Percentiles rank a stretch among this genome's conserved stretches.
Conservation (phyloP, 2,888 invertebrate genomes). For the Machimus rusticus region DNA sequence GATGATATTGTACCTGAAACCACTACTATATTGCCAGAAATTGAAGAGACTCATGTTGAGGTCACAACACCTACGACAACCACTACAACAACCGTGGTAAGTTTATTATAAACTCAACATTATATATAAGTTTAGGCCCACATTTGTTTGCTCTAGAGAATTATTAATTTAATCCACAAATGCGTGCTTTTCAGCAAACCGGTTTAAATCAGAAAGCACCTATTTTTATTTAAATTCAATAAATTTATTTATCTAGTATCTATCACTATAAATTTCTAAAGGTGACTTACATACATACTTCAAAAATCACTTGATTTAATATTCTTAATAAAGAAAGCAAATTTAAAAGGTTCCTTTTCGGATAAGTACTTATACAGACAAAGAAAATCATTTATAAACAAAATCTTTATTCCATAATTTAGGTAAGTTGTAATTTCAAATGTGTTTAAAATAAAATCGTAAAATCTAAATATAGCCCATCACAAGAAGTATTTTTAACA, state of each 20-base stretch:
- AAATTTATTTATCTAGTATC: no score
- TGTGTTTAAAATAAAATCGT: neutral
- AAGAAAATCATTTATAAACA: neutral
- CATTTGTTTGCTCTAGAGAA: no score
- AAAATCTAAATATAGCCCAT: neutral
- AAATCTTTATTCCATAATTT: neutral
- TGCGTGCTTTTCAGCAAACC: no score
- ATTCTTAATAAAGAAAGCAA: no score
- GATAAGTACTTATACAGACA: no score
- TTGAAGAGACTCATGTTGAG: neutral
- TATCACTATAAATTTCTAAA: neutral
- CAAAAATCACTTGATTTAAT: no score
- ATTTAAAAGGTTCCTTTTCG: no score
- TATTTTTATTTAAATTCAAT: no score
- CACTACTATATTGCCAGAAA: slow-evolving; percentile 26
- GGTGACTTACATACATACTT: neutral
- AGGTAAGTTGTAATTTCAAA: neutral
- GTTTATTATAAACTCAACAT: neutral
- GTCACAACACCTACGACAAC: slow-evolving; percentile 13
- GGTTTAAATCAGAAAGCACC: no score
- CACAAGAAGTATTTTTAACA: neutral
- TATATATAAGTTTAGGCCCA: neutral
- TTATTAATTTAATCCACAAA: no score
- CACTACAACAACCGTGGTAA: slow-evolving; percentile 20
- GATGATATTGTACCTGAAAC: slow-evolving; percentile 31